A percentile compares a stretch with the other conserved stretches of the same genome.
phyloP scores from a whole-genome alignment of 2,888 invertebrate genomes.

The Sphaerophoria taeniata region DNA sequence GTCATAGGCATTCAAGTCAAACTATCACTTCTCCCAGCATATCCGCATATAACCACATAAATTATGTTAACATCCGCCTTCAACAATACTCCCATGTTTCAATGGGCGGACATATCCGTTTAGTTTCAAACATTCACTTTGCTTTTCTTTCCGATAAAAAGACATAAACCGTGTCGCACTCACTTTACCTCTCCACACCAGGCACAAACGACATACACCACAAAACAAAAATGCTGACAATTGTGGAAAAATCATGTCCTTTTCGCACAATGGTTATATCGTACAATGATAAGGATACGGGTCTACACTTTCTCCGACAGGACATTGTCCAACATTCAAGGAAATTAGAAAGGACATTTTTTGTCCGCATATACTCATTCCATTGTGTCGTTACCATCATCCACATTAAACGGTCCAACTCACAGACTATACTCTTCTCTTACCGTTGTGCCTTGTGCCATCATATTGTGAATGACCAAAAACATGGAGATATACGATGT shows the following conservation, averaged over 20 bases:
- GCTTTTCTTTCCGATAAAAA: slow-evolving; percentile 61
- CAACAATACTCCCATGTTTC: slow-evolving; percentile 68
- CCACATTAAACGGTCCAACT: slow-evolving; percentile 30
- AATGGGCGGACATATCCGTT: slow-evolving; percentile 67
- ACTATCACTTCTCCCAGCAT: slow-evolving; percentile 63
- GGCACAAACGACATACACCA: slow-evolving; percentile 43
- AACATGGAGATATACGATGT: no score
- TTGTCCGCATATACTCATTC: background rate
- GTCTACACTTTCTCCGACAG: slow-evolving; percentile 47
- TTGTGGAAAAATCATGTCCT: slow-evolving; percentile 78
- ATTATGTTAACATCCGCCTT: slow-evolving; percentile 82
- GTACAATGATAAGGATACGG: slow-evolving; percentile 59
- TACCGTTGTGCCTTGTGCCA: background rate
- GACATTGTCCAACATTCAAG: slow-evolving; percentile 72
- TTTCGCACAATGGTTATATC: slow-evolving; percentile 40
- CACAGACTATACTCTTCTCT: background rate
- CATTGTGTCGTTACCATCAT: slow-evolving; percentile 2
- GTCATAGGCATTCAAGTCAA: slow-evolving; percentile 53
- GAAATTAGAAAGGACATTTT: slow-evolving; percentile 81
- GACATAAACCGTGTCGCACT: slow-evolving; percentile 79
- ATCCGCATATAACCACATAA: slow-evolving; percentile 80
- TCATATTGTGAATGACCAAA: background rate
- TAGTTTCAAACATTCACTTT: slow-evolving; percentile 50
- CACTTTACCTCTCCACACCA: slow-evolving; percentile 75
- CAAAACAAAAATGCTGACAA: slow-evolving; percentile 80